Base-by-base conservation (phyloP, 1,140 invertebrate species). In the Ips nitidus region DNA sequence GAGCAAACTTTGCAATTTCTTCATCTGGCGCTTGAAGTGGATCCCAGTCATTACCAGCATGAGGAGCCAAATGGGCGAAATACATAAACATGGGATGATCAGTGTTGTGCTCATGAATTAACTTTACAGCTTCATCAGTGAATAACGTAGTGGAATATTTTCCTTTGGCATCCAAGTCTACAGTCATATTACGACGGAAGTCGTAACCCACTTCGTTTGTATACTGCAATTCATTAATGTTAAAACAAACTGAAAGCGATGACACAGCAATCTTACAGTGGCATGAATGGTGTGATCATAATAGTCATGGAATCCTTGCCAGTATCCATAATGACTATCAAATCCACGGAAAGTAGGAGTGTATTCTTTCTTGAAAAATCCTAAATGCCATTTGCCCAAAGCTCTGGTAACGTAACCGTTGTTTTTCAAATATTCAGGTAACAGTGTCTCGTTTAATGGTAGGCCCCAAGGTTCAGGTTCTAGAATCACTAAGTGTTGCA, bases 311-410 rank as follows among this genome's bases (percentile, higher is more conserved):
- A 88, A 87, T 2, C 91, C 93, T 57, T 89, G 88, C 85, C 89
- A 92, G 77, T 94, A 94, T 6, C 94, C 94, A 78, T 88, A 93
- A 79, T 94, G 91, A 3, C 87, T 85, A 69, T 94, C 90, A 76
- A 95, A 96, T n/a, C 94, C 94, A 6, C 93, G 83, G 38, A 81
- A 84, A 0, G 87, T 90, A 1, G 94, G 94, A 3, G 91, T 89
- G 74, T 90, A 93, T 70, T 88, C 86, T n/a, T 82, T 85, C 39
- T 84, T 82, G 61, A 85, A 87, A 72, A 85, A 89, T 2, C 93
- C 93, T 57, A 93, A 82, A 77, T 95, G 93, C 94, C 94, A 95
- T 82, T 97, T 97, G 22, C 95, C 95, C 42, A 97, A 84, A n/a
- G 91, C 86, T 77, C 92, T 89, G 1, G 93, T 95, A 4, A 81